Conservation (phyloP, 2,797 vertebrate genomes). For the Tinamus major region DNA sequence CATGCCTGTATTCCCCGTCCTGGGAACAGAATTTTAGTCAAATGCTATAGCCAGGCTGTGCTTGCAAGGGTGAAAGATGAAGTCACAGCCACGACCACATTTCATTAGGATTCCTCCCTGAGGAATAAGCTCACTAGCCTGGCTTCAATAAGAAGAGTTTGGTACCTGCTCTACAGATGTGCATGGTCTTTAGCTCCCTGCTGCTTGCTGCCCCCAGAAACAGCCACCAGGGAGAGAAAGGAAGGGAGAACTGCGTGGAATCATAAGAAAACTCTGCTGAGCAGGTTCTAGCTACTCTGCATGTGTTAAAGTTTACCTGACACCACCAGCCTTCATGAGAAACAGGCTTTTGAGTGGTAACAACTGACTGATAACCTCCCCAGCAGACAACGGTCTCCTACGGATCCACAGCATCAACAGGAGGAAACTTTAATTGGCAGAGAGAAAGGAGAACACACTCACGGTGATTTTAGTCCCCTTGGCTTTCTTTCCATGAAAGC, state of each 20-base stretch:
- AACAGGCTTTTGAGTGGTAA: background rate
- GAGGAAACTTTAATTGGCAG: background rate
- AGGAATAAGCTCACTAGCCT: background rate
- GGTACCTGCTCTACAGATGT: background rate
- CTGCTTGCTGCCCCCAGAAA: constrained; percentile 20
- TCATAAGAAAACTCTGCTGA: background rate
- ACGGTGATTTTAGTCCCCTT: constrained; percentile 97
- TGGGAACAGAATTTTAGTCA: background rate
- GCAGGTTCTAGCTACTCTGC: background rate
- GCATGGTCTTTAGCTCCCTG: background rate
- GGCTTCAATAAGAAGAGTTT: background rate
- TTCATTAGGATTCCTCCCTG: background rate
- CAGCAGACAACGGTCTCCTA: background rate
- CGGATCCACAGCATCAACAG: accelerated
- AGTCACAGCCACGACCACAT: background rate
- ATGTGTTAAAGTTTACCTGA: accelerated
- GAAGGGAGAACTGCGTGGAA: background rate
- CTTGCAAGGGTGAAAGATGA: background rate
- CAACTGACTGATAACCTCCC: background rate
- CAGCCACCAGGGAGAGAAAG: background rate
- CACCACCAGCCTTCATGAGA: accelerated
- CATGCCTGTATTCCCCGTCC: background rate
- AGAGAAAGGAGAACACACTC: constrained; percentile 50
- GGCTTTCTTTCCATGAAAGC: constrained; percentile 89
- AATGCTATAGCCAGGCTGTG: background rate